These are phyloP conservation scores for Sinocyclocheilus grahami DNA, from an alignment of 2,113 vertebrate genomes.

Conservation along the genomic window DNA sequence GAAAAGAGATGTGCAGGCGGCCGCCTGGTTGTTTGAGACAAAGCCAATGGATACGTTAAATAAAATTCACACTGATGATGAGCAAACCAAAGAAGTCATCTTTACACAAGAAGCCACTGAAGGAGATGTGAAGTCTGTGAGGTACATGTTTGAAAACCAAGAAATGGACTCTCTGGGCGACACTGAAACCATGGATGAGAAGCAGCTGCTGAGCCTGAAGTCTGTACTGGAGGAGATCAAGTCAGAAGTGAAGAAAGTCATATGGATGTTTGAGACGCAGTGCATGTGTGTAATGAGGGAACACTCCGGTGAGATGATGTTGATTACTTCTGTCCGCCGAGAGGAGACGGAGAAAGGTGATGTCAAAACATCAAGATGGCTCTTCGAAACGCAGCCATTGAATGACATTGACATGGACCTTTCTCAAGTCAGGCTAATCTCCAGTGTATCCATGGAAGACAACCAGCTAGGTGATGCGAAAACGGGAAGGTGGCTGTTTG, in stretches of 20 bases:
- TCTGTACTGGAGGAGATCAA: slow-evolving; percentile 85
- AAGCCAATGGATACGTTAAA: slow-evolving; percentile 80
- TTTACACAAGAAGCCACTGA: slow-evolving; percentile 75
- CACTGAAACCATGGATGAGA: slow-evolving; percentile 81
- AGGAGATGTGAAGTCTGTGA: slow-evolving; percentile 80
- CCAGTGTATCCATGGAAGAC: slow-evolving; percentile 83
- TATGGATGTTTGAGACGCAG: slow-evolving; percentile 84
- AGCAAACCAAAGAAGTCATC: slow-evolving; percentile 70
- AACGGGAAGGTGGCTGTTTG: slow-evolving; percentile 84
- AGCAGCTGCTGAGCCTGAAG: slow-evolving; percentile 79
- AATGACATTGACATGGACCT: slow-evolving; percentile 76
- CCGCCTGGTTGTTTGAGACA: slow-evolving; percentile 84
- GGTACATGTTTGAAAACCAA: slow-evolving; percentile 84
- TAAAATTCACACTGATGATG: slow-evolving; percentile 76
- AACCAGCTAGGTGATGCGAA: slow-evolving; percentile 71
- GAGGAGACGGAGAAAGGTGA: slow-evolving; percentile 82
- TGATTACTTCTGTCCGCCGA: slow-evolving; percentile 83
- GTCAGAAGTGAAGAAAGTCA: slow-evolving; percentile 79
- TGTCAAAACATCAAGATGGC: slow-evolving; percentile 82
- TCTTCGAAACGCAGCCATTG: slow-evolving; percentile 84
- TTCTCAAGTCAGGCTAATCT: slow-evolving; percentile 78
- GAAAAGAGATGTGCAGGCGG: slow-evolving; percentile 77
- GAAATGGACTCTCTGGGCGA: slow-evolving; percentile 79
- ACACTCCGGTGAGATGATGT: slow-evolving; percentile 79
- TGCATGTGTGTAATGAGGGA: slow-evolving; percentile 84